Conservation (phyloP, 2,113 vertebrate species). For the Pristiophorus japonicus region DNA sequence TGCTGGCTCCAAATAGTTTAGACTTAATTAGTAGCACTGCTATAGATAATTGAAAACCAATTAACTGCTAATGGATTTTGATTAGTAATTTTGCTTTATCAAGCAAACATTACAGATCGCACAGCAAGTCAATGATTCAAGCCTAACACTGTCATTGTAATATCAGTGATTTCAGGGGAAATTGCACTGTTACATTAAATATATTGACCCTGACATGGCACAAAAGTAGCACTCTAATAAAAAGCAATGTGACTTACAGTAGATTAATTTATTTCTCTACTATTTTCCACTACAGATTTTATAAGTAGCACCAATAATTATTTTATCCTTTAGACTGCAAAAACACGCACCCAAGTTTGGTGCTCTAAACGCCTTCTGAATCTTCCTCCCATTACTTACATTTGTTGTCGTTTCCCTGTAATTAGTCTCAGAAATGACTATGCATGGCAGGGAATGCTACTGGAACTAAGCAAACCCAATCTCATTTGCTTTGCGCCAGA, state of each 20-base stretch:
- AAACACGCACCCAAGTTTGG: neutral
- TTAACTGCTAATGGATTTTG: conserved; percentile 17
- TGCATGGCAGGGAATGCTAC: neutral
- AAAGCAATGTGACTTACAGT: neutral
- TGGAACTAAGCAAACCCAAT: neutral
- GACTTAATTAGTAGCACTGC: neutral
- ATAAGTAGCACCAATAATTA: neutral
- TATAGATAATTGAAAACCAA: conserved; percentile 26
- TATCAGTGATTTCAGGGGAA: neutral
- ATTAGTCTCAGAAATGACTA: neutral
- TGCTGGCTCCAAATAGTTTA: neutral
- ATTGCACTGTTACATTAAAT: neutral
- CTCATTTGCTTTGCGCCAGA: neutral
- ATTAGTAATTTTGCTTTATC: conserved; percentile 4
- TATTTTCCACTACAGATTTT: neutral
- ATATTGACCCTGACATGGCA: neutral
- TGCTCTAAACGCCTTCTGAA: neutral
- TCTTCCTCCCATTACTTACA: neutral
- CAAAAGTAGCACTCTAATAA: neutral
- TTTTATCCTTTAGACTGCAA: neutral
- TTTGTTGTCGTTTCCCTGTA: neutral
- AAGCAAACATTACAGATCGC: neutral
- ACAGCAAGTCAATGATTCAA: neutral
- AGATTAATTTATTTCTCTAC: neutral
- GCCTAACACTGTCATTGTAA: neutral